Base-by-base conservation (phyloP, 2,113 vertebrate genomes). In the Prietella phreatophila region DNA sequence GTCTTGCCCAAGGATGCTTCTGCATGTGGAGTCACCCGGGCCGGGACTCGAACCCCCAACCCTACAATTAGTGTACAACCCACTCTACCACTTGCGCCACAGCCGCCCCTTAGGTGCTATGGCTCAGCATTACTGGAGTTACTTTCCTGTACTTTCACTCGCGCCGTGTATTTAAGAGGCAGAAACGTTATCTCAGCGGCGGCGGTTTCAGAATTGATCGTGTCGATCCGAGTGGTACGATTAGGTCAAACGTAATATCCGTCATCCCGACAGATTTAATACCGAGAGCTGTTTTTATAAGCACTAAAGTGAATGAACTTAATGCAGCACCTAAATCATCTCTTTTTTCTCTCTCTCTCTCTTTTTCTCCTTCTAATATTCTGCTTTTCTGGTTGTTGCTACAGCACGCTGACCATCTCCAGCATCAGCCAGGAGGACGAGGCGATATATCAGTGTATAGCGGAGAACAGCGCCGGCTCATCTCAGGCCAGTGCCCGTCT, bases 381-480 rank as follows among this genome's bases (percentile, higher is more conserved):
- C 58, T 1, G 27, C 5, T 60, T 27, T 25, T 56, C 65, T 36
- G 87, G 0, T 0, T 93, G 85, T 89, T 88, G 76, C 90, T 84
- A 7, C 75, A 99, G 98, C 95, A 98, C 98, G 0, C 94, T 99
- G 89, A 97, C 96, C 30, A 98, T 99, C 92, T 96, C 97, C 0
- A 95, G 97, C 85, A 96, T 99, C 22, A 97, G 96, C 89, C 97
- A 96, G 85, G 96, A 97, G 0, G 98, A 99, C 0, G 98, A 99
- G 91, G 98, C 98, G 82, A 99, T 99, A 94, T 99, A 99, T 94
- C 98, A 99, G 91, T 99, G 98, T 22, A 96, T 99, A 5, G 98
- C 98, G 0, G 97, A 99, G 94, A 99, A 99, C 96, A 99, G 96
- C 0, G 98, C 98, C 0, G 98, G 98, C 83, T 99, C 98, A 73